Percentiles rank a stretch among this genome's conserved stretches.
Conservation (phyloP, 2,113 vertebrate species). For the Psittacus erithacus region DNA sequence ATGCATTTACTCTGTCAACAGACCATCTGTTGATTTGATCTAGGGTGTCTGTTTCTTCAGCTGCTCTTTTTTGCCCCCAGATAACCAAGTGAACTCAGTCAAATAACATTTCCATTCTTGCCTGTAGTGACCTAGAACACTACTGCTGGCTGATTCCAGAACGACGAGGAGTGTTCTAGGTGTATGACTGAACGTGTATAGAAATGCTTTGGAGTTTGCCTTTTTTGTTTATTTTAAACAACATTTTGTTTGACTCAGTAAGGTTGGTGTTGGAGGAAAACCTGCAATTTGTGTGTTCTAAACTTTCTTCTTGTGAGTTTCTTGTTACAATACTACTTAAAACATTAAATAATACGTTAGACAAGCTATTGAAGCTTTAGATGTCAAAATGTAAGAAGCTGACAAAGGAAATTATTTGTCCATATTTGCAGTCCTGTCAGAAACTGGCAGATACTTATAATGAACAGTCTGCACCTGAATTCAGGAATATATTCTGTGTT, state of each 20-base stretch:
- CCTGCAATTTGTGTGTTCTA: background rate
- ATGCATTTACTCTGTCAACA: background rate
- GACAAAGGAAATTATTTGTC: background rate
- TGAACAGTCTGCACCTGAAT: background rate
- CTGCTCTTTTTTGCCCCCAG: background rate
- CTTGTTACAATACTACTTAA: background rate
- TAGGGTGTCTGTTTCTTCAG: background rate
- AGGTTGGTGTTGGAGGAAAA: background rate
- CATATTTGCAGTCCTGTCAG: background rate
- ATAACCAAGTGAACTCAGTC: background rate
- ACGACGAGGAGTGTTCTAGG: background rate
- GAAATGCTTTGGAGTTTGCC: background rate
- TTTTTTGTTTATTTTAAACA: background rate
- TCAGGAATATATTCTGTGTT: background rate
- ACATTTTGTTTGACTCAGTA: background rate
- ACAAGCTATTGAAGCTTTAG: background rate
- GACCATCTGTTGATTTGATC: background rate
- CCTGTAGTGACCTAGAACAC: background rate
- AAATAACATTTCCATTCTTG: background rate
- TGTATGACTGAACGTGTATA: background rate
- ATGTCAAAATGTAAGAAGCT: background rate
- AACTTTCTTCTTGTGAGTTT: background rate
- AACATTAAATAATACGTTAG: background rate
- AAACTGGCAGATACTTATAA: background rate
- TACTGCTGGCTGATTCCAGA: background rate